Conservation (phyloP, 2,797 vertebrate species). For the Cyclopterus lumpus region DNA sequence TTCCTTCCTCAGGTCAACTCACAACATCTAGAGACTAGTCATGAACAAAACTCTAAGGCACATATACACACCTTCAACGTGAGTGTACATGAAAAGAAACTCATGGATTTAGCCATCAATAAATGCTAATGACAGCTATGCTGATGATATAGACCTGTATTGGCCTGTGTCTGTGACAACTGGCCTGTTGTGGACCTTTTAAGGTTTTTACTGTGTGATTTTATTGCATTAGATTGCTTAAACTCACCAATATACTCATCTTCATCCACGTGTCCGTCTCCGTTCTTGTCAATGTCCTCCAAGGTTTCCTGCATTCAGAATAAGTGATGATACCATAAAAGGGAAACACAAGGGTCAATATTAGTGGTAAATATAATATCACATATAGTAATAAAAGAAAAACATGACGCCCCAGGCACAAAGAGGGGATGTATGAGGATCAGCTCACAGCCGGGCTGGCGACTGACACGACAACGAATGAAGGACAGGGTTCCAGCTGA, state of each 20-base stretch:
- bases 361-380: constrained; percentile 44
- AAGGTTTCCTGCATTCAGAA: constrained; percentile 91
- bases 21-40: neutral
- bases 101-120: neutral
- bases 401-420: constrained; percentile 47
- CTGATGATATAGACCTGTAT: neutral
- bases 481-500: constrained; percentile 24
- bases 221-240: neutral
- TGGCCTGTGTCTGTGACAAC: neutral
- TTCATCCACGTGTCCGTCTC: constrained; percentile 95
- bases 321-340: constrained; percentile 59
- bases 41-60: neutral
- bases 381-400: constrained; percentile 54
- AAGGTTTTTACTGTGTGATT: neutral
- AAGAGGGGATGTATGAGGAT: constrained; percentile 37
- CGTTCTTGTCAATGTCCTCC: constrained; percentile 98
- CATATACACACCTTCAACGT: neutral
- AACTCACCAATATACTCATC: constrained; percentile 97
- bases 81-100: neutral
- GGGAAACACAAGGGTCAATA: constrained; percentile 36
- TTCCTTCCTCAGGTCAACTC: neutral
- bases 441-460: constrained; percentile 47
- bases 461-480: constrained; percentile 44
- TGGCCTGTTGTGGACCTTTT: neutral
- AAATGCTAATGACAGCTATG: neutral